phyloP scores from a whole-genome alignment of 2,888 invertebrate genomes.

The Hirudinaria manillensis region DNA sequence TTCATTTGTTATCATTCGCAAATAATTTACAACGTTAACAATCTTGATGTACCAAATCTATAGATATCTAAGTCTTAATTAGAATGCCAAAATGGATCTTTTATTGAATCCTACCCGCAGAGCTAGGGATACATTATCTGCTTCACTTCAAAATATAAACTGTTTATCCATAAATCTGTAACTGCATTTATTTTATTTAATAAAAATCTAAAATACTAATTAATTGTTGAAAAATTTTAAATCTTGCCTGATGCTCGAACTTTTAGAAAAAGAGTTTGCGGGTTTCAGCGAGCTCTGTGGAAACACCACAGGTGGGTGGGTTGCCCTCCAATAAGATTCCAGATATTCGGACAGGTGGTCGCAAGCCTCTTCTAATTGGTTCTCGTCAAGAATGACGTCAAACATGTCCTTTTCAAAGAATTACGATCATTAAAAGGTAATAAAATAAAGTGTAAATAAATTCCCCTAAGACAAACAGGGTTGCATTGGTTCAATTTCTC shows the following conservation, averaged over 20 bases:
- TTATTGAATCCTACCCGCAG: neutral
- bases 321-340: conserved; percentile 95
- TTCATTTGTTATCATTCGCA: neutral
- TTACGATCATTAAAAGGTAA: neutral
- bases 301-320: conserved; percentile 68
- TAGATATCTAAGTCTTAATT: neutral
- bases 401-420: conserved; percentile 74
- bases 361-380: conserved; percentile 97
- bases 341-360: conserved; percentile 96
- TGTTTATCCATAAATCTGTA: no score
- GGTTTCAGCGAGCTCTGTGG: conserved; percentile 15
- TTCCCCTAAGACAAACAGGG: conserved; percentile 56
- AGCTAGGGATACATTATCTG: neutral
- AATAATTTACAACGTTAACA: neutral
- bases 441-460: neutral
- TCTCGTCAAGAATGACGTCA: conserved; percentile 96
- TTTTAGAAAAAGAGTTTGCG: neutral
- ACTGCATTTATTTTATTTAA: no score
- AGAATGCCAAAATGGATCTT: no score
- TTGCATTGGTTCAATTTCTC: conserved; percentile 98
- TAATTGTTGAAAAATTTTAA: no score
- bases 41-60: neutral
- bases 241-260: neutral
- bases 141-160: no score
- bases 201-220: no score